A percentile compares a stretch with the other conserved stretches of the same genome.
phyloP scores from a whole-genome alignment of 2,113 vertebrate genomes.

The Xiphophorus couchianus region DNA sequence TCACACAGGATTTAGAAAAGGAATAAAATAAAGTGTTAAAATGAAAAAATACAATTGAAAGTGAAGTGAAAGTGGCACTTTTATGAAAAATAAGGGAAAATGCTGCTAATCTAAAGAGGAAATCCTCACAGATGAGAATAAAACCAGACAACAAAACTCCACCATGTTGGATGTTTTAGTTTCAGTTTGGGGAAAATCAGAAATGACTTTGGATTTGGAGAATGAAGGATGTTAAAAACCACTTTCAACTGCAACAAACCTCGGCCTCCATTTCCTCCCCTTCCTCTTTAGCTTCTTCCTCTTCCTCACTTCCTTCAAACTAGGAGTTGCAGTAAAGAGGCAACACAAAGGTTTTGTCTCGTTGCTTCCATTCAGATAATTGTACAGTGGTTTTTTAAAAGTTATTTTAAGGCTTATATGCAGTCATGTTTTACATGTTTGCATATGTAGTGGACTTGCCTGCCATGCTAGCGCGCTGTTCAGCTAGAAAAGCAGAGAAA shows the following conservation, averaged over 20 bases:
- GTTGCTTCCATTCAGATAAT: not conserved
- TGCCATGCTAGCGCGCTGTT: constrained; percentile 47
- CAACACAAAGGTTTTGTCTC: constrained; percentile 20
- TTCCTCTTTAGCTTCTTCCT: constrained; percentile 64
- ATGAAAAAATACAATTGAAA: not conserved
- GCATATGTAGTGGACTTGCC: constrained; percentile 64
- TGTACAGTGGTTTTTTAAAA: not conserved
- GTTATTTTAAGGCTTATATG: constrained; percentile 31
- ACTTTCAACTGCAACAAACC: constrained; percentile 62
- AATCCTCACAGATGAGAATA: constrained; percentile 26
- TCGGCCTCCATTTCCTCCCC: constrained; percentile 61
- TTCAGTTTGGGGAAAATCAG: not conserved
- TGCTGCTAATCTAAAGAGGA: constrained; percentile 7
- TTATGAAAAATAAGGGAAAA: constrained; percentile 5
- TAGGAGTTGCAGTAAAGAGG: constrained; percentile 53
- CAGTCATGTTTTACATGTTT: constrained; percentile 43
- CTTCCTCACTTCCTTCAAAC: constrained; percentile 74
- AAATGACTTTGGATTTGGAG: constrained; percentile 10
- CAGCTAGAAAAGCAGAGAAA: constrained; percentile 49
- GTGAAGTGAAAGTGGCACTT: constrained; percentile 6
- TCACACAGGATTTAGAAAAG: constrained; percentile 36
- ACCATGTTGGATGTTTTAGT: constrained; percentile 11
- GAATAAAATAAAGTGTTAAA: constrained; percentile 16
- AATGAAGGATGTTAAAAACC: constrained; percentile 7
- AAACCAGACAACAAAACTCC: constrained; percentile 5